Evolutionary conservation across 2,113 vertebrate genomes (phyloP).

Genomic region (Nanorana parkeri): DNA sequence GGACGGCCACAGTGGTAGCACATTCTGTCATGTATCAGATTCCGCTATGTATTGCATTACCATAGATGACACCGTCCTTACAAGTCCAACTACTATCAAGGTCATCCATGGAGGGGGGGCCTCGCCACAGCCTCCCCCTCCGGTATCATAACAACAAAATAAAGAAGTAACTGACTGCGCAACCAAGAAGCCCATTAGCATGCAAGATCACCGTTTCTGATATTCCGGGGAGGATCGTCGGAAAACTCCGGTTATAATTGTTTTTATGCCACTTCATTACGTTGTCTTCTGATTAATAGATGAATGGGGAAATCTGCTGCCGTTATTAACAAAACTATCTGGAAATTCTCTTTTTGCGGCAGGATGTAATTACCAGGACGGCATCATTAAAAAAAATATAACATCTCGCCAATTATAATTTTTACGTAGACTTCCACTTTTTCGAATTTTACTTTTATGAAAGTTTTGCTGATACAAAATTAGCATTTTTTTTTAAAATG

Average conservation of each 20-base stretch:
- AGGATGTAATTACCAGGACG: too few species aligned
- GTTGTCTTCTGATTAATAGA: neutral
- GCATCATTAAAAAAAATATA: too few species aligned
- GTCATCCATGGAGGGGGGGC: neutral
- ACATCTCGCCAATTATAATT: too few species aligned
- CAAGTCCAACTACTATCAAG: conserved; percentile 31
- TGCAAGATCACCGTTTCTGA: neutral
- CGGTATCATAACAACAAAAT: neutral
- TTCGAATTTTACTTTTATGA: too few species aligned
- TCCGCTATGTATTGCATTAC: conserved; percentile 29
- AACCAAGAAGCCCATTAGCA: neutral
- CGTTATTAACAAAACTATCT: neutral
- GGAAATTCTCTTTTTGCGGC: neutral
- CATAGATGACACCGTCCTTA: conserved; percentile 20
- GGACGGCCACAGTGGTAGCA: conserved; percentile 16
- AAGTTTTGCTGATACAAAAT: too few species aligned
- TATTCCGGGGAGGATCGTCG: neutral
- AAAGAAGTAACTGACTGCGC: conserved; percentile 1
- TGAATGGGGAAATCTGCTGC: neutral
- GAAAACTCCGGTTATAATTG: neutral
- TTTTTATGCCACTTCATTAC: neutral
- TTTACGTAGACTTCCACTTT: too few species aligned
- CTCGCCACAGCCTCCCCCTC: neutral
- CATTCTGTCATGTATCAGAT: conserved; percentile 14
- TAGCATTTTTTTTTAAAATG: too few species aligned